phyloP scores from a whole-genome alignment of 2,113 vertebrate genomes.

The Odontophorus gujanensis region DNA sequence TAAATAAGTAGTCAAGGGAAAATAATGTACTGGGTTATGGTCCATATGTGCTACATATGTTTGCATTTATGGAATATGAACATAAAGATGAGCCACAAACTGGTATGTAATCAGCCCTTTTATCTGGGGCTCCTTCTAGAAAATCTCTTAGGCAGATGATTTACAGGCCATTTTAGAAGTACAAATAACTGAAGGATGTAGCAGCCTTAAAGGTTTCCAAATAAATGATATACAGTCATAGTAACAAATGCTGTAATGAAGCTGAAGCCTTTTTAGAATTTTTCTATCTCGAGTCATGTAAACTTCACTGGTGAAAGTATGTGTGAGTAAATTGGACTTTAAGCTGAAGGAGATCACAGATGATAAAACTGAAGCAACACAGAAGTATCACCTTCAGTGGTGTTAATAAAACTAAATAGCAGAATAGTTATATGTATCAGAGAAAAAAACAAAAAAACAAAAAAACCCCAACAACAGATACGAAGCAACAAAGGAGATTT shows the following conservation, averaged over 20 bases:
- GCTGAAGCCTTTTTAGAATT: not conserved
- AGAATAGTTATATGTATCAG: not conserved
- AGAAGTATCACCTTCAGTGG: not conserved
- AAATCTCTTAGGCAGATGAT: not conserved
- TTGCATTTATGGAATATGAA: not conserved
- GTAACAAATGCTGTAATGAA: not conserved
- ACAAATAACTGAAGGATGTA: not conserved
- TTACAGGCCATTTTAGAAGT: not conserved
- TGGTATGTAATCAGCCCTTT: not conserved
- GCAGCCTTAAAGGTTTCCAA: not conserved
- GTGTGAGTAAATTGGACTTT: not conserved
- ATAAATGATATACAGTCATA: not conserved
- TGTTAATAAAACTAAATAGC: not conserved
- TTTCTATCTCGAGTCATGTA: not conserved
- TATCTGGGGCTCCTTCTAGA: not conserved
- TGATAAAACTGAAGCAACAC: not conserved
- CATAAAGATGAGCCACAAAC: not conserved
- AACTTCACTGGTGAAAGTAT: not conserved
- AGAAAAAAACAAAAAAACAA: not conserved
- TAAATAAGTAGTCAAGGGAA: not conserved
- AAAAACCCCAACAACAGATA: not conserved
- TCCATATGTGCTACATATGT: not conserved
- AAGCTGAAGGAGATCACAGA: not conserved
- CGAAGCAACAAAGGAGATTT: not conserved
- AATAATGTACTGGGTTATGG: not conserved